These are phyloP conservation scores for Grus americana DNA, from an alignment of 2,113 vertebrate genomes.

Conservation along the genomic window DNA sequence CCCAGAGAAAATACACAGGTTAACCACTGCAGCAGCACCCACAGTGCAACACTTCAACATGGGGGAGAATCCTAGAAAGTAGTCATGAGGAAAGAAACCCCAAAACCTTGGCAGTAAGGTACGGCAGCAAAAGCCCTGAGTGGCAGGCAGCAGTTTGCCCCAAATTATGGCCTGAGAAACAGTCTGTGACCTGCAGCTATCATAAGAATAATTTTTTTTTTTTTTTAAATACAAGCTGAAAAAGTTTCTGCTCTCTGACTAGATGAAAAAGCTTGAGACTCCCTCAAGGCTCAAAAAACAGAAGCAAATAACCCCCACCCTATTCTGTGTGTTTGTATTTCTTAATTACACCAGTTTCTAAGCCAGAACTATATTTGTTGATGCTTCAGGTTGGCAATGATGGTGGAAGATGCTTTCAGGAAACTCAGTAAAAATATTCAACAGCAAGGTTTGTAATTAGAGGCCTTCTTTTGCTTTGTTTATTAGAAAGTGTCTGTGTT, in stretches of 20 bases:
- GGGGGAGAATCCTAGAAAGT: background rate
- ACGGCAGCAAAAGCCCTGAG: rapidly evolving
- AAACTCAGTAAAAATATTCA: conserved; percentile 4
- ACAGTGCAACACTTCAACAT: rapidly evolving
- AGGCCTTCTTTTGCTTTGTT: background rate
- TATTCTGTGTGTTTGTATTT: background rate
- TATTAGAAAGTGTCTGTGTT: background rate
- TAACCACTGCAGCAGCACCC: background rate
- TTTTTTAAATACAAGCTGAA: background rate
- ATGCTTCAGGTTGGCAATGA: conserved; percentile 8
- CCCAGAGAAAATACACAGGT: background rate
- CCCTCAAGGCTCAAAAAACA: background rate
- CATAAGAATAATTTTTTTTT: background rate
- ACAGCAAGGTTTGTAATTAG: background rate
- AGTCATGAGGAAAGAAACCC: background rate
- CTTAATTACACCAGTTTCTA: background rate
- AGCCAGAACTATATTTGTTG: background rate
- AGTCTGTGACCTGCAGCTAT: background rate
- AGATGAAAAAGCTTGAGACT: background rate
- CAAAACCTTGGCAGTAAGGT: background rate
- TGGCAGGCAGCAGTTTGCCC: background rate
- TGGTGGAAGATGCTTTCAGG: background rate
- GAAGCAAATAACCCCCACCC: background rate
- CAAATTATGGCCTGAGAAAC: background rate
- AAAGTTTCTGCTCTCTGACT: background rate